Evolutionary conservation across 2,888 invertebrate species (phyloP), one percentile per base, ranked within the genome.

Genomic region (Xylocampa areola): DNA sequence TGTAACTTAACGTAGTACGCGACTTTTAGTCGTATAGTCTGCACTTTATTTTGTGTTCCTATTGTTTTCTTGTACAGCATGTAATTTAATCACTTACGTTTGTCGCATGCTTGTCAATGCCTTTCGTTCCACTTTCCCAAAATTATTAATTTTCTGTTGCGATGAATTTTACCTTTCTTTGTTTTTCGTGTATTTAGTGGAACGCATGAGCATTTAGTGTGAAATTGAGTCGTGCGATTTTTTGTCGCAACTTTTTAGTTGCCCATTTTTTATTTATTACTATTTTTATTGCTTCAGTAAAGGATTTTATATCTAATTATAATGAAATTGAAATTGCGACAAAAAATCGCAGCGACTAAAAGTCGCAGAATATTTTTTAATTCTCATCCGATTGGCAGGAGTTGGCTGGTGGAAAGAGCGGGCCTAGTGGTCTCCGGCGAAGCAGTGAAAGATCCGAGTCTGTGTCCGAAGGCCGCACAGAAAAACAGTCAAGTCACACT

Each of bases 331-430:
- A 27, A 7, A 2, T 29, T 48, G 58, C 39, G 40, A 52, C 51
- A 49, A 58, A 62, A 53, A 48, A 29, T 39, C 14, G 6, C 64
- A 41, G 17, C 40, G 25, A 13, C 21, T 13, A 39, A 35, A 30
- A 66, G 4, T 49, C 23, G 47, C 33, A 57, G 35, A 51, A 48
- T 41, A 51, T 30, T 33, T 51, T 66, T 25, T 70, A 48, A 48
- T 29, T 11, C 14, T 66, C 1, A 5, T 54, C 0, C 39, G 41
- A 39, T 57, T 64, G 61, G 30, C 81, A 93, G 93, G 93, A 93
- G 84, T 85, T 93, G 85, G 90, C 91, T 44, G 91, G 92, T 21
- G 91, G 91, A 39, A 92, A 86, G 74, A 90, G 91, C 66, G 90
- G 86, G 17, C 82, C 87, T 13, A 88, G 90, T 65, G 88, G 87